These are phyloP conservation scores for Tenodera sinensis DNA, from an alignment of 2,888 invertebrate genomes.

Conservation along the genomic window DNA sequence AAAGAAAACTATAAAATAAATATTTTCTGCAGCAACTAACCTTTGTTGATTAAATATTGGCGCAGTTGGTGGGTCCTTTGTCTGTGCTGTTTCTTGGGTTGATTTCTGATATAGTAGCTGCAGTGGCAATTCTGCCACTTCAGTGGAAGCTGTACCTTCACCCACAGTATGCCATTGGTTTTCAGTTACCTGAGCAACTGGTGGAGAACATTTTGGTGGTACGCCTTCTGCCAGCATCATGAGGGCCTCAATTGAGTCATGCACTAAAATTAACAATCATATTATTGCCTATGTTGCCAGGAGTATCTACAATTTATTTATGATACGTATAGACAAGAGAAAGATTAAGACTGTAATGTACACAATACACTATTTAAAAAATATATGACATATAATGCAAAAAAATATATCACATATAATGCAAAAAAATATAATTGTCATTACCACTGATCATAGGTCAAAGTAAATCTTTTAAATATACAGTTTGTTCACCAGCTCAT, in stretches of 20 bases:
- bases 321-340: too few relatives aligned
- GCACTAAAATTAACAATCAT: conserved; percentile 4
- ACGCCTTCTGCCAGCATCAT: conserved; percentile 19
- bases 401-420: too few relatives aligned
- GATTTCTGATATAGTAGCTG: not conserved
- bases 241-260: conserved; percentile 20
- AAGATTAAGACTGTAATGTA: too few relatives aligned
- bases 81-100: not conserved
- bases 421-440: too few relatives aligned
- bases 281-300: not conserved
- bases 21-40: not conserved
- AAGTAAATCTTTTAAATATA: too few relatives aligned
- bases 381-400: too few relatives aligned
- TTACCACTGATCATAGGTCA: too few relatives aligned
- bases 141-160: not conserved
- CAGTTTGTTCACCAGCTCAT: too few relatives aligned
- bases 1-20: too few relatives aligned
- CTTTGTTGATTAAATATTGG: not conserved
- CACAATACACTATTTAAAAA: too few relatives aligned
- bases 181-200: not conserved
- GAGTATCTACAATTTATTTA: not conserved
- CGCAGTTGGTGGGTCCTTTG: not conserved
- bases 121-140: not conserved
- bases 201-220: not conserved
- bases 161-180: not conserved